Evolutionary conservation across 2,797 vertebrate genomes (phyloP).

Genomic region (Pangasius larnaudii): DNA sequence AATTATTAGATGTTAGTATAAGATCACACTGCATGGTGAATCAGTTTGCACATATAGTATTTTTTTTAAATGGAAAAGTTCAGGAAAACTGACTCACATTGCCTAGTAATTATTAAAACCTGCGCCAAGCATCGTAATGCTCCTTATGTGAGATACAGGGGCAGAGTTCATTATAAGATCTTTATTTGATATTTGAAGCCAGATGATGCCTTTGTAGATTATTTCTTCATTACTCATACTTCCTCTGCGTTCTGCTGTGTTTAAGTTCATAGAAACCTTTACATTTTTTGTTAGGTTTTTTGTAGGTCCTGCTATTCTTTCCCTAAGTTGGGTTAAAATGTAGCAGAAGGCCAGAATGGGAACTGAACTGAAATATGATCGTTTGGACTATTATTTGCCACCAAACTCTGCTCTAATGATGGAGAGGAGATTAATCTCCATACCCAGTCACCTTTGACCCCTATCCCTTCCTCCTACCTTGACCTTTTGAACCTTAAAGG

Average conservation of each 20-base stretch:
- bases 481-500: constrained; percentile 68
- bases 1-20: not conserved
- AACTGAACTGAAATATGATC: not conserved
- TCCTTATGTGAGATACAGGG: not conserved
- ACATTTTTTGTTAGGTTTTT: not conserved
- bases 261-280: not conserved
- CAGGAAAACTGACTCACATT: not conserved
- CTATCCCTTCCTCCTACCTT: constrained; percentile 57
- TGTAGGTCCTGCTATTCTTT: not conserved
- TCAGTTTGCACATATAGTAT: not conserved
- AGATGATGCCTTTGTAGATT: not conserved
- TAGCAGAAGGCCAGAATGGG: not conserved
- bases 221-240: not conserved
- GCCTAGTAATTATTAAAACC: constrained; percentile 9
- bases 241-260: not conserved
- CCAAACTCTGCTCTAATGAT: constrained; percentile 17
- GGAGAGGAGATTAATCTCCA: constrained; percentile 68
- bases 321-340: not conserved
- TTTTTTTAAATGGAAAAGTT: constrained; percentile 2
- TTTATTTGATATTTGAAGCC: not conserved
- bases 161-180: not conserved
- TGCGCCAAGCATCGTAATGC: not conserved
- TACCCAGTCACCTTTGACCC: constrained; percentile 53
- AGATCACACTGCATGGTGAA: not conserved
- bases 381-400: not conserved